Base-by-base conservation (phyloP, 2,888 invertebrate genomes). In the Agrotis puta region DNA sequence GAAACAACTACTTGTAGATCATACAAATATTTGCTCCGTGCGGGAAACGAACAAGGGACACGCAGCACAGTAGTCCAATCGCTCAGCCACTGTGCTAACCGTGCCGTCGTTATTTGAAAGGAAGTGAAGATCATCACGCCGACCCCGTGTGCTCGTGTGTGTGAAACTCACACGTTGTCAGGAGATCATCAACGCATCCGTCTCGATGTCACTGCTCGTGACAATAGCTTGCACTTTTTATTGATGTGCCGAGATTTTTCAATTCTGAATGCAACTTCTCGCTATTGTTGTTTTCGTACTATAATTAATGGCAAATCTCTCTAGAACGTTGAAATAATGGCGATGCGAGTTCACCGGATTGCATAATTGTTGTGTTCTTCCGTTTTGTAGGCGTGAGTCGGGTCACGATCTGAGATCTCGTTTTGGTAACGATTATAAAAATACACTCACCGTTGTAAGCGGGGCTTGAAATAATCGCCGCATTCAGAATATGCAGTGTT, bases 201-300 rank as follows among this genome's bases (percentile, higher is more conserved):
- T 65, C 66, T 63, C 20, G 56, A 22, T 74, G 72, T 65, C 72
- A 58, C 64, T 57, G 39, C 51, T 64, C 76, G 16, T 57, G 54
- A 84, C 82, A 85, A 84, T 87, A 67, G 78, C 64, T 64, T 50
- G n/a, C 33, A 59, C 69, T 86, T 83, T 87, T 87, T 87, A 82
- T 75, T 59, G 75, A 81, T 51, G 59, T 27, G 27, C 47, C 56
- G 73, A 74, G 72, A 74, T 70, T 62, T 74, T 73, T 76, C 56
- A 75, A 70, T 70, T 81, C 51, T 71, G 22, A 45, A 64, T 73
- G 68, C 72, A 67, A 72, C 72, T 82, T 79, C 82, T 81, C 71
- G 64, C 80, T 75, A 83, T 87, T 88, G 85, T 87, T 87, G 33
- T 72, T 79, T 71, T 54, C 68, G 45, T 80, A 65, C 59, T 61